Conservation (phyloP, 2,888 invertebrate genomes). For the Drosophila ochracea region DNA sequence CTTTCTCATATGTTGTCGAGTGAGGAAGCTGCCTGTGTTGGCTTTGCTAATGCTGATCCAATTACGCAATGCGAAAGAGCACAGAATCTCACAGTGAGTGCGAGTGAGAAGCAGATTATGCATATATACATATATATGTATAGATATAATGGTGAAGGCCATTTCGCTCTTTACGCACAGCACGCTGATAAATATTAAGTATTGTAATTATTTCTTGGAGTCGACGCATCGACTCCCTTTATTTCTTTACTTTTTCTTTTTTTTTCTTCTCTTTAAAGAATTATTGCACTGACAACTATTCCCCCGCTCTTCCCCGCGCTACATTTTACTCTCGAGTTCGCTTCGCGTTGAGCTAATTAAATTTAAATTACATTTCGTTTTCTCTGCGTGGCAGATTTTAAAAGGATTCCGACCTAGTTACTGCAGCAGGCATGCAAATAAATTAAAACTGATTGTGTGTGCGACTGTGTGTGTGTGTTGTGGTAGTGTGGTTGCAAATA, state of each 20-base stretch:
- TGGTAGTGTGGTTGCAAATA: constrained; percentile 28
- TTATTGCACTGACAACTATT: constrained; percentile 45
- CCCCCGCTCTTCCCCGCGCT: neutral
- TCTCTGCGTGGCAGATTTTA: constrained; percentile 34
- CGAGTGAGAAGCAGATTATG: constrained; percentile 12
- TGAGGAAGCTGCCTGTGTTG: constrained; percentile 39
- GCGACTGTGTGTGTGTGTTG: neutral
- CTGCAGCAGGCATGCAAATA: constrained; percentile 42
- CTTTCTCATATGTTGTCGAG: constrained; percentile 35
- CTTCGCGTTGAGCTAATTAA: constrained; percentile 56
- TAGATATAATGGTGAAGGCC: neutral
- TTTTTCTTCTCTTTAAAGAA: constrained; percentile 20
- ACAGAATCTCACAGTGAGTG: constrained; percentile 25
- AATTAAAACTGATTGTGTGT: constrained; percentile 70
- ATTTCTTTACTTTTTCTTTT: constrained; percentile 5
- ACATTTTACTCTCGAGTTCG: constrained; percentile 5
- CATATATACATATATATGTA: neutral
- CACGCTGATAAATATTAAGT: constrained; percentile 43
- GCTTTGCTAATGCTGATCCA: constrained; percentile 70
- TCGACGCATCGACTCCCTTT: constrained; percentile 22
- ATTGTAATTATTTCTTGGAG: constrained; percentile 55
- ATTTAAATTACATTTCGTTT: constrained; percentile 67
- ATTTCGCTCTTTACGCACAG: constrained; percentile 26
- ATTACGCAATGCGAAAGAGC: constrained; percentile 51
- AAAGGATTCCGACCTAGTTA: constrained; percentile 48